phyloP scores from a whole-genome alignment of 2,797 vertebrate genomes.

The Diglossa cyanea region DNA sequence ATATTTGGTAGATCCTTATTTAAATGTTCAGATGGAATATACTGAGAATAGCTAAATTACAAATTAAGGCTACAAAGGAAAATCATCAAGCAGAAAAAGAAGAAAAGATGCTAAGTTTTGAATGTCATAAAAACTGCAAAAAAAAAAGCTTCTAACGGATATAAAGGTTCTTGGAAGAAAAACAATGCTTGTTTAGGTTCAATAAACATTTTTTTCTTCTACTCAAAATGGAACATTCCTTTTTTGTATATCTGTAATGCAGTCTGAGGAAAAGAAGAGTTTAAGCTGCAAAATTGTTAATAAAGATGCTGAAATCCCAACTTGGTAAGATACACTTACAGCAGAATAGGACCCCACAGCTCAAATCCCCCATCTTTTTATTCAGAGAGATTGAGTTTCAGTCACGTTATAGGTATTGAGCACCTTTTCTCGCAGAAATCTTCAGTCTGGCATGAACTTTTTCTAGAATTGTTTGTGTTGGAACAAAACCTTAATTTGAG shows the following conservation, averaged over 20 bases:
- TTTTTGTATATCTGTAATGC: background rate
- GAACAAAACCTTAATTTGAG: background rate
- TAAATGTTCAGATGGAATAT: background rate
- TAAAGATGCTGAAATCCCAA: background rate
- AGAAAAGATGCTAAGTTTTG: background rate
- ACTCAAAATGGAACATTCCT: background rate
- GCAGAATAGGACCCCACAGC: background rate
- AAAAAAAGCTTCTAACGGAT: background rate
- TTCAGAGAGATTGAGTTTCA: fast-evolving
- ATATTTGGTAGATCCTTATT: background rate
- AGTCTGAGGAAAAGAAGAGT: background rate
- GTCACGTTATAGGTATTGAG: background rate
- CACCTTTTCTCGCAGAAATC: background rate
- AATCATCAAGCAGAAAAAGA: background rate
- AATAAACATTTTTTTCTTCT: background rate
- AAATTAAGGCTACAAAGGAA: background rate
- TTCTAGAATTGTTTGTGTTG: background rate
- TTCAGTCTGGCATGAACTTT: background rate
- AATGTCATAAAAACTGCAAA: background rate
- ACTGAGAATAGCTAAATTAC: background rate
- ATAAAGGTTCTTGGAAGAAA: background rate
- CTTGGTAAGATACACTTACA: background rate
- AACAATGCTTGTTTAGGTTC: background rate
- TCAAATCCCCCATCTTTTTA: background rate
- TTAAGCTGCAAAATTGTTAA: background rate